Evolutionary conservation across 1,140 invertebrate species (phyloP), one percentile per base, ranked within the genome.

Genomic region (Pseudomyrmex cubaensis): DNA sequence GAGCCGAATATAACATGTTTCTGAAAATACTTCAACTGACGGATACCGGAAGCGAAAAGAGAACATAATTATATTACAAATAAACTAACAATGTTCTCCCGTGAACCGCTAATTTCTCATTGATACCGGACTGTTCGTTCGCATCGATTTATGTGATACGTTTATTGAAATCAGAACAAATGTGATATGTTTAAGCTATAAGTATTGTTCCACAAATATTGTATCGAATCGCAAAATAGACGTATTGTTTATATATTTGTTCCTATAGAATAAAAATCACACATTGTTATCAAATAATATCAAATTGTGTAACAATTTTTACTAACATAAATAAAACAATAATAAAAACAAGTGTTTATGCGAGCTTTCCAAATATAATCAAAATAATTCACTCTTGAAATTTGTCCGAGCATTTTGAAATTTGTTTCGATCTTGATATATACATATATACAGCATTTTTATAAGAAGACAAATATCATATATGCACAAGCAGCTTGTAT

Each of bases 1-100:
- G 35, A 15, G 56, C 35, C 50, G 20, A 48, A 74, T n/a, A 48
- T 52, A 22, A 63, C 15, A 20, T 10, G 59, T 17, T 52, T 63
- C 46, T 20, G 59, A 76, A 76, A 63, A 64, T 76, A 63, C 73
- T 13, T 44, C 8, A 15, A 52, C 22, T 22, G 22, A 35, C 59
- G 20, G 20, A 20, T 22, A n/a, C 59, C 59, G 15, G 59, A 52
- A 50, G 57, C 44, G 13, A 2, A 3, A 25, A 62, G 20, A 9
- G 13, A 22, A 74, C 44, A 62, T 64, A 76, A 76, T 76, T 76
- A 44, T 52, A 35, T 35, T 35, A 7, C 1, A 35, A 35, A 35
- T 20, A n/a, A 35, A 17, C 22, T 48, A 52, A 52, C n/a, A 48
- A 25, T 50, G 25, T 62, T 63, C 35, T 50, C 4, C 15, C 46